Base-by-base conservation (phyloP, 2,888 invertebrate species). In the Tubiluchus corallicola region DNA sequence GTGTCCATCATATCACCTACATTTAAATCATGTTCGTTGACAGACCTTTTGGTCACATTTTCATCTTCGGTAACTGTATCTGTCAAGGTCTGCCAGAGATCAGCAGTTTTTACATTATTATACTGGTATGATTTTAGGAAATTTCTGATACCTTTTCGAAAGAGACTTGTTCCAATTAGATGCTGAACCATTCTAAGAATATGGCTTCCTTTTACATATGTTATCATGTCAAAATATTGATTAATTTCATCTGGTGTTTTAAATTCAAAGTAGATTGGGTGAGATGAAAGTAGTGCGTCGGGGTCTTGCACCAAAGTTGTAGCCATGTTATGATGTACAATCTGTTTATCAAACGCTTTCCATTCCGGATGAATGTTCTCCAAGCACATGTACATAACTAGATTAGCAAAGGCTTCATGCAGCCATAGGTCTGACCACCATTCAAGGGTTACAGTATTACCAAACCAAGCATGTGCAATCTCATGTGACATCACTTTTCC, bases 151-250 rank as follows among this genome's bases (percentile, higher is more conserved):
- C n/a, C n/a, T n/a, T n/a, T n/a, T n/a, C n/a, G n/a, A n/a, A n/a
- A n/a, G n/a, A n/a, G n/a, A n/a, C n/a, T n/a, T n/a, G n/a, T n/a
- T n/a, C n/a, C n/a, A n/a, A n/a, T n/a, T n/a, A n/a, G n/a, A n/a
- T n/a, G n/a, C n/a, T n/a, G n/a, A n/a, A 59, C 44, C 61, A 61
- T 61, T 3, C 57, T 46, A 16, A 61, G 29, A 9, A 29, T n/a
- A n/a, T 29, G 29, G 29, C 29, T 29, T 29, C 29, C 29, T n/a
- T 29, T 29, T 9, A 29, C 29, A n/a, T 29, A 29, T 29, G 29
- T n/a, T 9, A 29, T 29, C n/a, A 9, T 9, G n/a, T 29, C 29
- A n/a, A 29, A 29, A n/a, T 29, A 29, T 29, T 29, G 29, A 29
- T 29, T 29, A 29, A 29, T 29, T n/a, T 9, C 29, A 29, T 29